Evolutionary conservation across 2,113 vertebrate species (phyloP).

Genomic region (Neomonachus schauinslandi): DNA sequence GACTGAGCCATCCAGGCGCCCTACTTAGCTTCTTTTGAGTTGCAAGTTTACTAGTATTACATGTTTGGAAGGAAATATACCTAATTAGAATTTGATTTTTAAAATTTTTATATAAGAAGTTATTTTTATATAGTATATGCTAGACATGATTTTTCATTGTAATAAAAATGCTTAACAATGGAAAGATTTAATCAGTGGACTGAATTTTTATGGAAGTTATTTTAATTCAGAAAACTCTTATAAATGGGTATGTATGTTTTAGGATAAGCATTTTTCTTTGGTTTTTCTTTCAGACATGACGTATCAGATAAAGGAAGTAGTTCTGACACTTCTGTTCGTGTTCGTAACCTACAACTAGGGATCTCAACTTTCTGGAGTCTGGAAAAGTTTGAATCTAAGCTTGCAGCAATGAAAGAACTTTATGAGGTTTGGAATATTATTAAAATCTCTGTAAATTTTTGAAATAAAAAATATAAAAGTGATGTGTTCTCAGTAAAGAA

Average conservation of each 20-base stretch:
- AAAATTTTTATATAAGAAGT: neutral
- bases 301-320: slow-evolving; percentile 77
- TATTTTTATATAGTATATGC: neutral
- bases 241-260: neutral
- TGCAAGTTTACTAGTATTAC: neutral
- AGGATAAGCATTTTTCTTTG: neutral
- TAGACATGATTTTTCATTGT: neutral
- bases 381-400: slow-evolving; percentile 96
- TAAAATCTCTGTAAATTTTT: neutral
- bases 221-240: neutral
- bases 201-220: neutral
- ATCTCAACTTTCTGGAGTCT: slow-evolving; percentile 95
- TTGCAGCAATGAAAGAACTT: slow-evolving; percentile 94
- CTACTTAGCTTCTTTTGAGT: neutral
- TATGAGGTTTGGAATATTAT: slow-evolving; percentile 89
- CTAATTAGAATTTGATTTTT: neutral
- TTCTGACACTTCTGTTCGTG: slow-evolving; percentile 83
- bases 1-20: no score
- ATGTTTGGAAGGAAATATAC: neutral
- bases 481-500: neutral
- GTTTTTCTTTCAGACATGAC: slow-evolving; percentile 87
- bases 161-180: neutral
- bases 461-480: neutral
- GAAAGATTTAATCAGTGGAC: neutral
- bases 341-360: slow-evolving; percentile 93